Percentiles rank a stretch among this genome's conserved stretches.
These are phyloP conservation scores for Paracyclopina nana DNA, from an alignment of 1,140 invertebrate genomes.

Conservation along the genomic window DNA sequence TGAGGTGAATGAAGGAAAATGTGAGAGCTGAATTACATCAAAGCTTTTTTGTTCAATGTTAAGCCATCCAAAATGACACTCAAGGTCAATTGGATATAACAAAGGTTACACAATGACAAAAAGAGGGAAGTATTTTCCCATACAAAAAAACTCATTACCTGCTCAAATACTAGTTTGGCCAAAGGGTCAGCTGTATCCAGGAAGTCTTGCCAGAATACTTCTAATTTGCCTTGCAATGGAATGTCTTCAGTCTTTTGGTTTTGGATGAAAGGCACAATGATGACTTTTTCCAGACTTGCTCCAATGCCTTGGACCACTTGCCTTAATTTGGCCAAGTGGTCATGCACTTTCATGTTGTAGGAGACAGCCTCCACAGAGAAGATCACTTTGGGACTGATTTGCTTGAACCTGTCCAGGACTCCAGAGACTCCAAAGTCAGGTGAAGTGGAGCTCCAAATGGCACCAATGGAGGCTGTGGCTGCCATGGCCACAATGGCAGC, in stretches of 20 bases:
- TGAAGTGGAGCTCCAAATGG: constrained; percentile 36
- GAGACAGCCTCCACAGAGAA: constrained; percentile 26
- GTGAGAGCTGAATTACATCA: too few species aligned
- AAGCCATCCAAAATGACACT: too few species aligned
- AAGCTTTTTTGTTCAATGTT: too few species aligned
- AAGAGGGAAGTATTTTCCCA: too few species aligned
- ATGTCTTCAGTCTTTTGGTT: constrained; percentile 1
- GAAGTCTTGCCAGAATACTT: too few species aligned
- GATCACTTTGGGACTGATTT: constrained; percentile 19
- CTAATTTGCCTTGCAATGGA: too few species aligned
- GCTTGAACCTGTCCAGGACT: constrained; percentile 19
- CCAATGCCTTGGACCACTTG: constrained; percentile 30
- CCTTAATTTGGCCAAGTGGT: constrained; percentile 31
- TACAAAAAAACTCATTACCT: too few species aligned
- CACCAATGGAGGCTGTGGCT: constrained; percentile 33
- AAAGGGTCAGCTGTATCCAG: too few species aligned
- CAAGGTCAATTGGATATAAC: too few species aligned
- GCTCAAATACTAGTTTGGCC: too few species aligned
- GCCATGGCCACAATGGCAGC: constrained; percentile 32
- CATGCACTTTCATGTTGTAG: constrained; percentile 36
- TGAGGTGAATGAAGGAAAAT: too few species aligned
- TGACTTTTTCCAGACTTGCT: constrained; percentile 29
- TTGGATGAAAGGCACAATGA: constrained; percentile 29
- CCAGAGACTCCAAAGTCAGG: constrained; percentile 35
- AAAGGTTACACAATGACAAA: too few species aligned